Conservation (phyloP, 2,797 vertebrate genomes). For the Discoglossus pictus region DNA sequence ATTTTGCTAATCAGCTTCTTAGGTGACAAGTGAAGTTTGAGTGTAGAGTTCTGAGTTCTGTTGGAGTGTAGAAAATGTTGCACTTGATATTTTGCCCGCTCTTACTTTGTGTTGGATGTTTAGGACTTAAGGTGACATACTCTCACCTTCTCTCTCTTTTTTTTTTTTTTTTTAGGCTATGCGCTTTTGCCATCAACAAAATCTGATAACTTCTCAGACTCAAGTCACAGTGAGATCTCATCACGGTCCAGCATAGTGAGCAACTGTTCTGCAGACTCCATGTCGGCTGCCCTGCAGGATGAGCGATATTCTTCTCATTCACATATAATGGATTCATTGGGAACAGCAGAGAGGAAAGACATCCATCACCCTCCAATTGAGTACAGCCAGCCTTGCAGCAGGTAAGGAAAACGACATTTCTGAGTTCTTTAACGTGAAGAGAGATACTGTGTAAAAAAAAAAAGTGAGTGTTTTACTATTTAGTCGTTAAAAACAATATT, state of each 20-base stretch:
- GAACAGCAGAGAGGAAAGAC: conserved; percentile 61
- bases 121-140: too few species aligned
- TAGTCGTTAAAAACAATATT: too few species aligned
- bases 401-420: conserved; percentile 65
- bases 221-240: conserved; percentile 94
- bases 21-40: too few species aligned
- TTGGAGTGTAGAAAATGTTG: too few species aligned
- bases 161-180: conserved; percentile 71
- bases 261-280: conserved; percentile 87
- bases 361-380: conserved; percentile 65
- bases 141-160: too few species aligned
- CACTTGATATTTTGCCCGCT: too few species aligned
- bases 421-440: too few species aligned
- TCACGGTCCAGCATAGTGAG: conserved; percentile 91
- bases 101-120: too few species aligned
- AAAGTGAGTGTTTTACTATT: too few species aligned
- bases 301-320: conserved; percentile 72
- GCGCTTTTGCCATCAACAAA: conserved; percentile 77
- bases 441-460: too few species aligned
- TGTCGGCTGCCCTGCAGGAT: conserved; percentile 74
- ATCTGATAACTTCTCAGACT: conserved; percentile 88
- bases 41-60: too few species aligned
- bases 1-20: too few species aligned
- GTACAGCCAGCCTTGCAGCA: conserved; percentile 73
- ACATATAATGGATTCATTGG: conserved; percentile 56